Evolutionary conservation across 2,888 invertebrate species (phyloP), one percentile per base, ranked within the genome.

Genomic region (Tipula confusa): DNA sequence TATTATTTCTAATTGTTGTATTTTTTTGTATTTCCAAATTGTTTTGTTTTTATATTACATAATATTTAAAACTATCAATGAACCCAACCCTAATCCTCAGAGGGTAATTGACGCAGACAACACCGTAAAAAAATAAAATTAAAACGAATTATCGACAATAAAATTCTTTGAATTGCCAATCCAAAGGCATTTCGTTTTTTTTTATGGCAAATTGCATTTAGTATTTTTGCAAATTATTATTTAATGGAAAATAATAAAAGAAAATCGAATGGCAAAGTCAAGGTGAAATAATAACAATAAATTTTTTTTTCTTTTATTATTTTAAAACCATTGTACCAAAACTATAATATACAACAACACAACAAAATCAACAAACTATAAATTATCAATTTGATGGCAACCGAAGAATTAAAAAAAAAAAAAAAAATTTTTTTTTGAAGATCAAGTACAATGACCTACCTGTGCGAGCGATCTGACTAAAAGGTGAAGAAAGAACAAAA

Each of bases 201-300:
- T 43, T 43, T 43, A 43, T 43, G 43, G 43, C 43, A 43, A 15
- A 43, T 64, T 64, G 64, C 64, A 64, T 24, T 64, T 64, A 9
- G 5, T 64, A 24, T 64, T 18, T 64, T 64, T 18, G 24, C 24
- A 64, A 64, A 64, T 64, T 64, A 64, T 64, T 64, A 64, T 24
- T 64, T 64, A 64, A 64, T 64, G 64, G 64, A 64, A 64, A 36
- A 64, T 64, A 64, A 64, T 64, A 64, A 64, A 64, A 24, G 64
- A 11, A 64, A 64, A 64, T 64, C 24, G 64, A 64, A 64, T 64
- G 64, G 64, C 24, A 64, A 64, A 64, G 64, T 64, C 64, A 64
- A 64, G 64, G 64, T 64, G 64, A 64, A 64, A 64, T 64, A 24
- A 64, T 64, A 64, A 64, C 64, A 64, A 64, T 64, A 64, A 64